These are phyloP conservation scores for Enteromius trimaculatus DNA, from an alignment of 2,797 vertebrate species.

Conservation along the genomic window DNA sequence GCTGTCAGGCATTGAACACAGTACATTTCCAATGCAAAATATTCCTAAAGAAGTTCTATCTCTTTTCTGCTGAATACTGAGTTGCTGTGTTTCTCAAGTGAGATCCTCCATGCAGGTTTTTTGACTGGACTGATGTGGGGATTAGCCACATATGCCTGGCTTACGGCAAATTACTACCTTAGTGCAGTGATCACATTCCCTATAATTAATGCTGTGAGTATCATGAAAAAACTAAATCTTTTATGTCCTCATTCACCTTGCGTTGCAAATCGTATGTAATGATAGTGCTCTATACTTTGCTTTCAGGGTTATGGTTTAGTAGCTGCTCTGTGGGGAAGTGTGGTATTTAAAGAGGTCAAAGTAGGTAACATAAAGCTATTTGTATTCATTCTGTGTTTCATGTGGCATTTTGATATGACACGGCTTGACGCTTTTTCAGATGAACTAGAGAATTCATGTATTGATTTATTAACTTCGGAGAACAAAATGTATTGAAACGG, in stretches of 20 bases:
- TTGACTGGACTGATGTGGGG: slow-evolving; percentile 85
- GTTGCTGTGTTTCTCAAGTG: background rate
- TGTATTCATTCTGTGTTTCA: slow-evolving; percentile 3
- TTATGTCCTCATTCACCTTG: background rate
- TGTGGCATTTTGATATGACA: background rate
- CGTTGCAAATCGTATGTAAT: background rate
- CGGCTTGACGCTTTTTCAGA: background rate
- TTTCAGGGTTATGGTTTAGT: slow-evolving; percentile 86
- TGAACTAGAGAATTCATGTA: background rate
- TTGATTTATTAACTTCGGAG: background rate
- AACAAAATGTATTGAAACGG: background rate
- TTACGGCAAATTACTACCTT: slow-evolving; percentile 86
- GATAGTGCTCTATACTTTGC: slow-evolving; percentile 33
- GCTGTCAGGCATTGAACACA: background rate
- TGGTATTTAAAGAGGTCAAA: slow-evolving; percentile 82
- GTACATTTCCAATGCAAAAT: background rate
- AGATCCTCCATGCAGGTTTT: slow-evolving; percentile 61
- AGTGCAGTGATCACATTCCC: slow-evolving; percentile 87
- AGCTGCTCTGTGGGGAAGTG: slow-evolving; percentile 86
- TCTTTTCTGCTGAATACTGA: background rate
- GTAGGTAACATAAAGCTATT: slow-evolving; percentile 55
- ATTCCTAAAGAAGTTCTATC: background rate
- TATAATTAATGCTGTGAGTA: slow-evolving; percentile 87
- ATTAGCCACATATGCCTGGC: slow-evolving; percentile 86
- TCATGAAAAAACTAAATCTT: background rate